Evolutionary conservation across 2,797 vertebrate genomes (phyloP).

Genomic region (Cossypha heuglini): DNA sequence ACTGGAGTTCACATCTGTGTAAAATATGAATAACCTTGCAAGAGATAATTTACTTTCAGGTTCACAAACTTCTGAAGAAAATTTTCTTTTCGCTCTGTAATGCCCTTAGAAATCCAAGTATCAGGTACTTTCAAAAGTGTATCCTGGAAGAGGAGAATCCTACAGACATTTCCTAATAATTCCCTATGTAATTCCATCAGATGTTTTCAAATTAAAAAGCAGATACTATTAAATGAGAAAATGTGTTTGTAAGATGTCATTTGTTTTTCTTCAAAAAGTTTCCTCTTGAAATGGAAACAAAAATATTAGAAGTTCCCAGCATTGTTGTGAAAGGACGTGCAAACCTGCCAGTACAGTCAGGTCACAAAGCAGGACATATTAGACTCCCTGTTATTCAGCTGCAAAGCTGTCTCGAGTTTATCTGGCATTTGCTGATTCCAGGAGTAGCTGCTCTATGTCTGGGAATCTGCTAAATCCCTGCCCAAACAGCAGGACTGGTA

Average conservation of each 20-base stretch:
- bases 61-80: constrained; percentile 10
- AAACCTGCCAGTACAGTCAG: neutral
- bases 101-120: neutral
- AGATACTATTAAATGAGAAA: neutral
- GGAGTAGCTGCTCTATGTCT: constrained; percentile 33
- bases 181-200: neutral
- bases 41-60: neutral
- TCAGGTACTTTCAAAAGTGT: neutral
- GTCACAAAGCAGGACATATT: neutral
- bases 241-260: neutral
- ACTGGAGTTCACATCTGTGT: neutral
- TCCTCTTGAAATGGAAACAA: neutral
- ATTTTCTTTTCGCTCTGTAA: neutral
- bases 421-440: constrained; percentile 13
- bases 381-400: neutral
- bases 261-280: neutral
- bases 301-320: neutral
- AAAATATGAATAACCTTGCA: neutral
- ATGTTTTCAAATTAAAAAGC: neutral
- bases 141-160: neutral
- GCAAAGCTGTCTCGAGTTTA: neutral
- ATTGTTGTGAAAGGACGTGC: neutral
- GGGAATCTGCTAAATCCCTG: constrained; percentile 46
- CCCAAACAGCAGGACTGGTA: constrained; percentile 34
- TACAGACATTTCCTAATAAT: neutral